Percentiles rank a stretch among this genome's conserved stretches.
phyloP scores from a whole-genome alignment of 2,113 vertebrate genomes.

The Actinemys pallida region DNA sequence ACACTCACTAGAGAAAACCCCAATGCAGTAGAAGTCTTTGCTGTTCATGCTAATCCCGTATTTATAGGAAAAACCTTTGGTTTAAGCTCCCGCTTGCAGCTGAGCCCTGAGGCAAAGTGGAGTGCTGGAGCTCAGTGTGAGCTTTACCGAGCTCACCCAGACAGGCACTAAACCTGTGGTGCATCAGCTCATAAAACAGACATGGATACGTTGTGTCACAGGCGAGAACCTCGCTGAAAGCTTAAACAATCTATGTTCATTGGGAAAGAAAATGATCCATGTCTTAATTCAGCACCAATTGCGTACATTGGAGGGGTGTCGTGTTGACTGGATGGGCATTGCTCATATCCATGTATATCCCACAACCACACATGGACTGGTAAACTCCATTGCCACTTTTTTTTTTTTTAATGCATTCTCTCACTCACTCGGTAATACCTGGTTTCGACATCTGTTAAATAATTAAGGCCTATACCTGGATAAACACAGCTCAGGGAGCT shows the following conservation, averaged over 20 bases:
- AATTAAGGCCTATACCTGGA: rapidly evolving
- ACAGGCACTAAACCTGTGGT: rapidly evolving
- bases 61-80: neutral
- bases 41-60: neutral
- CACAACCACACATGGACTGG: rapidly evolving
- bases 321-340: rapidly evolving
- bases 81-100: neutral
- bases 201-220: rapidly evolving
- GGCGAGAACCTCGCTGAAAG: rapidly evolving
- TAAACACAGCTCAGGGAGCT: neutral
- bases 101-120: rapidly evolving
- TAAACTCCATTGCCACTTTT: rapidly evolving
- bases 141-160: neutral
- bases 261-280: neutral
- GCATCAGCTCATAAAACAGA: neutral
- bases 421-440: rapidly evolving
- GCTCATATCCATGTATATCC: rapidly evolving
- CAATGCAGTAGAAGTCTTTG: neutral
- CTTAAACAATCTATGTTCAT: rapidly evolving
- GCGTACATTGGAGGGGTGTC: rapidly evolving
- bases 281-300: rapidly evolving
- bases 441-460: neutral
- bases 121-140: rapidly evolving
- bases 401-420: rapidly evolving
- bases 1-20: neutral